A percentile compares a stretch with the other conserved stretches of the same genome.
phyloP scores from a whole-genome alignment of 2,888 invertebrate genomes.

The Steinernema carpocapsae region DNA sequence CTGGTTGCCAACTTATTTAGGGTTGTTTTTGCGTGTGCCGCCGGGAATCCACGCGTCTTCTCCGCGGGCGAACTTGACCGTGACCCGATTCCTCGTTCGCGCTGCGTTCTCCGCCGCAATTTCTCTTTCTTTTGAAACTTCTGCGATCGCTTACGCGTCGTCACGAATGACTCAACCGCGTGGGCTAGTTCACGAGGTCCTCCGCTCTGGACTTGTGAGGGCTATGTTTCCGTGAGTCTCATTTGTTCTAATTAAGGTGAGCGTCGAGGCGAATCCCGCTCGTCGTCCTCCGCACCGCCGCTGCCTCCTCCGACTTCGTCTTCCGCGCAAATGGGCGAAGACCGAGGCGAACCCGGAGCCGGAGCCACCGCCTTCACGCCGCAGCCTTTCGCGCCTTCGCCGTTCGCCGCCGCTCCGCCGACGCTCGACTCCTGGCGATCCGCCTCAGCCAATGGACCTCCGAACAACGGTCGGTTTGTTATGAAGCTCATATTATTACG shows the following conservation, averaged over 20 bases:
- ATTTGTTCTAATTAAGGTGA: constrained; percentile 27
- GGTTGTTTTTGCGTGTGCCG: constrained; percentile 29
- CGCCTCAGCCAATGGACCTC: constrained; percentile 6
- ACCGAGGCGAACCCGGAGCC: constrained; percentile 31
- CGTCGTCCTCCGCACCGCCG: constrained; percentile 32
- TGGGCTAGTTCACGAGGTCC: not conserved
- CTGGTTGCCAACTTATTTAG: not conserved
- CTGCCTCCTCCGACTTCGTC: constrained; percentile 9
- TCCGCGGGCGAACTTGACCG: constrained; percentile 32
- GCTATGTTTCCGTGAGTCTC: not conserved
- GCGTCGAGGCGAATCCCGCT: constrained; percentile 26
- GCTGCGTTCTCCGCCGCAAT: constrained; percentile 29
- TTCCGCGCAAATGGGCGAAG: constrained; percentile 20
- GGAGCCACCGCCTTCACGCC: constrained; percentile 34
- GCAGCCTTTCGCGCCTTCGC: constrained; percentile 27
- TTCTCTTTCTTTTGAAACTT: constrained; percentile 35
- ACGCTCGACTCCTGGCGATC: constrained; percentile 29
- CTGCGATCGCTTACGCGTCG: constrained; percentile 13
- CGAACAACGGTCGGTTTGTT: constrained; percentile 27
- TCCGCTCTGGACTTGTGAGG: not conserved
- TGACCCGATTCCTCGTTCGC: constrained; percentile 19
- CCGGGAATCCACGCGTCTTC: constrained; percentile 21
- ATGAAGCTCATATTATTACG: not conserved
- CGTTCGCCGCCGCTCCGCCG: constrained; percentile 22
- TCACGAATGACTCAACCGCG: constrained; percentile 29